phyloP scores from a whole-genome alignment of 1,140 invertebrate species.

The Colletes latitarsis region DNA sequence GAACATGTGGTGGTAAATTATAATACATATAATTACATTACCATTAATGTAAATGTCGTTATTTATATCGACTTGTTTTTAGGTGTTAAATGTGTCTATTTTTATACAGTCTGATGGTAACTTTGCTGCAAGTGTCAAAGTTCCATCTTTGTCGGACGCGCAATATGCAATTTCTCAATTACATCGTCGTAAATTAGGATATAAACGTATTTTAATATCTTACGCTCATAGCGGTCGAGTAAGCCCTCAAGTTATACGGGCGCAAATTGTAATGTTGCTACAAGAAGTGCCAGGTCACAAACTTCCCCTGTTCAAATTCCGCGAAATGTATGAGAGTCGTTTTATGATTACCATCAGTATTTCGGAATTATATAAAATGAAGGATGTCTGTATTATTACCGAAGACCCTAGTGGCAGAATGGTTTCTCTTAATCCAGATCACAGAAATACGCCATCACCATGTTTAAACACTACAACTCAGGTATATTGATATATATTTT shows the following conservation, averaged over 20 bases:
- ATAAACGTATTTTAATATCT: slow-evolving; percentile 90
- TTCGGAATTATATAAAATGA: slow-evolving; percentile 91
- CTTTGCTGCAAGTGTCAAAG: slow-evolving; percentile 85
- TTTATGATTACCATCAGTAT: slow-evolving; percentile 90
- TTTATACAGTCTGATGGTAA: slow-evolving; percentile 87
- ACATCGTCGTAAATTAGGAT: slow-evolving; percentile 91
- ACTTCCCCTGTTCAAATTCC: slow-evolving; percentile 92
- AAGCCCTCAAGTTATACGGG: slow-evolving; percentile 85
- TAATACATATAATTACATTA: background rate
- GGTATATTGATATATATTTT: slow-evolving; percentile 62
- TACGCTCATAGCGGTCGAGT: slow-evolving; percentile 85
- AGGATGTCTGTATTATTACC: slow-evolving; percentile 88
- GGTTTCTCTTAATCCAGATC: slow-evolving; percentile 84
- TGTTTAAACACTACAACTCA: slow-evolving; percentile 75
- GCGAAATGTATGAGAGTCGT: slow-evolving; percentile 91
- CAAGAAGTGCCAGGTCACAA: slow-evolving; percentile 89
- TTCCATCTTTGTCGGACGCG: slow-evolving; percentile 86
- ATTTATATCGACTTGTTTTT: slow-evolving; percentile 52
- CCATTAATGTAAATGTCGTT: background rate
- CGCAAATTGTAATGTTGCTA: slow-evolving; percentile 84
- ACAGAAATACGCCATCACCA: slow-evolving; percentile 82
- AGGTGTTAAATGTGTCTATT: slow-evolving; percentile 86
- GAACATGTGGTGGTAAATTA: slow-evolving; percentile 85
- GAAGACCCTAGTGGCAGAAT: slow-evolving; percentile 88
- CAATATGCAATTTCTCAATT: slow-evolving; percentile 92